Conservation (phyloP, 2,113 vertebrate species). For the Anolis sagrei region DNA sequence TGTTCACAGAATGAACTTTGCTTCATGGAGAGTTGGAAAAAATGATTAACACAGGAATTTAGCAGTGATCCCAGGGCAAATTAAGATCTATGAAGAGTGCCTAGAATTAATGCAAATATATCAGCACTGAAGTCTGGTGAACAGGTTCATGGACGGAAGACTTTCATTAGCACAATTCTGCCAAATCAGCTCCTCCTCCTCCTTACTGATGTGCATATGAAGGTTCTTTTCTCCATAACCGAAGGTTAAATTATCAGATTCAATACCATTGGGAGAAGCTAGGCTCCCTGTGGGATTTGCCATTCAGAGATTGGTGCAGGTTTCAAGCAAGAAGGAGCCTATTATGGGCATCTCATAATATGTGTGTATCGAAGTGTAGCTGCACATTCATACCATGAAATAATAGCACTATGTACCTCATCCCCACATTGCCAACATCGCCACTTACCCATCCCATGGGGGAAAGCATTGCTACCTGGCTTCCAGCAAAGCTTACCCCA, state of each 20-base stretch:
- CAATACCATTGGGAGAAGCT: background rate
- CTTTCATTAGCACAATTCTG: constrained; percentile 57
- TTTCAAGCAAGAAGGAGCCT: background rate
- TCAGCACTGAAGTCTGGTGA: constrained; percentile 39
- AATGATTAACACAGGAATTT: constrained; percentile 60
- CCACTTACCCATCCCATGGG: too few relatives aligned
- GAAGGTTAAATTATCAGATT: constrained; percentile 59
- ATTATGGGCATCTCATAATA: background rate
- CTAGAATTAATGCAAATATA: constrained; percentile 60
- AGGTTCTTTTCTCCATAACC: constrained; percentile 46
- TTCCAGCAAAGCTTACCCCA: too few relatives aligned
- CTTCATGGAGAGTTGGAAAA: constrained; percentile 53
- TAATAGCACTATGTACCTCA: too few relatives aligned
- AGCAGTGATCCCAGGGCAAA: constrained; percentile 40
- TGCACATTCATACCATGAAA: too few relatives aligned
- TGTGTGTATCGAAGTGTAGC: too few relatives aligned
- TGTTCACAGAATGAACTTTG: constrained; percentile 55
- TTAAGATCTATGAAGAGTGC: constrained; percentile 60
- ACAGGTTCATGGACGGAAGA: constrained; percentile 50
- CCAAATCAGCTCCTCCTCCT: constrained; percentile 51
- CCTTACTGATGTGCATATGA: constrained; percentile 39
- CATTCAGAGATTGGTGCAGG: background rate
- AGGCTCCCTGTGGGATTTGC: background rate
- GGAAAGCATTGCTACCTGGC: too few relatives aligned
- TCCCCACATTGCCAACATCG: too few relatives aligned